Percentiles rank a stretch among this genome's conserved stretches.
Conservation (phyloP, 92 coral and sea anemone genomes). For the Montipora capitata region DNA sequence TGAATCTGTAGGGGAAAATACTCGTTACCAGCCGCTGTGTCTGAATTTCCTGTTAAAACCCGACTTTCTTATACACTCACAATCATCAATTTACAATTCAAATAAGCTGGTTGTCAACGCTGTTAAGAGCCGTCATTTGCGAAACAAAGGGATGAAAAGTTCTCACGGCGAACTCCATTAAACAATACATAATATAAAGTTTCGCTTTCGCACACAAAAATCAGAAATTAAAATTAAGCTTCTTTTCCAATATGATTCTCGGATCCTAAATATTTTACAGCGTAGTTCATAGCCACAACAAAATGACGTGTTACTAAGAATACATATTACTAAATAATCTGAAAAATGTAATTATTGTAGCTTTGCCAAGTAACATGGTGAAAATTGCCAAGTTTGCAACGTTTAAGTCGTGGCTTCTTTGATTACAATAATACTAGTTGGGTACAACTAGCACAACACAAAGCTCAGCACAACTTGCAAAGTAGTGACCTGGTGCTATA, state of each 20-base stretch:
- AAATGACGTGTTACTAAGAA: conserved; percentile 23
- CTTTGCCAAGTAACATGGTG: neutral
- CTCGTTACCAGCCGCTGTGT: conserved; percentile 14
- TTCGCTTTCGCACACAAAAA: neutral
- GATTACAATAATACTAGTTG: neutral
- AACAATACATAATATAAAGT: conserved; percentile 22
- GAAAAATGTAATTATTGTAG: neutral
- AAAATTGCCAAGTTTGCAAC: neutral
- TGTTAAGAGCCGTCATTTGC: conserved; percentile 19
- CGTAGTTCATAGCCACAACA: neutral
- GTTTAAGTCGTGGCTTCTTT: neutral
- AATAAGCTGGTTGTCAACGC: conserved; percentile 41
- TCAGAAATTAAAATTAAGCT: neutral
- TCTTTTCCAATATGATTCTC: neutral
- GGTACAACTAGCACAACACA: too few species aligned
- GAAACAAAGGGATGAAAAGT: conserved; percentile 26
- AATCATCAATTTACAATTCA: conserved; percentile 78
- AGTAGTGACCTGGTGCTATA: too few species aligned
- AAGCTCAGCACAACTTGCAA: too few species aligned
- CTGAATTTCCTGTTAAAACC: conserved; percentile 29
- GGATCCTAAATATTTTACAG: neutral
- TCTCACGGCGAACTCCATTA: conserved; percentile 28
- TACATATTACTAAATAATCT: conserved; percentile 11
- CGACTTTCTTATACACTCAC: conserved; percentile 78
- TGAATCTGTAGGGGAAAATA: neutral